These are phyloP conservation scores for Cynodonichthys magdalenae DNA, from an alignment of 2,797 vertebrate species.

Conservation along the genomic window DNA sequence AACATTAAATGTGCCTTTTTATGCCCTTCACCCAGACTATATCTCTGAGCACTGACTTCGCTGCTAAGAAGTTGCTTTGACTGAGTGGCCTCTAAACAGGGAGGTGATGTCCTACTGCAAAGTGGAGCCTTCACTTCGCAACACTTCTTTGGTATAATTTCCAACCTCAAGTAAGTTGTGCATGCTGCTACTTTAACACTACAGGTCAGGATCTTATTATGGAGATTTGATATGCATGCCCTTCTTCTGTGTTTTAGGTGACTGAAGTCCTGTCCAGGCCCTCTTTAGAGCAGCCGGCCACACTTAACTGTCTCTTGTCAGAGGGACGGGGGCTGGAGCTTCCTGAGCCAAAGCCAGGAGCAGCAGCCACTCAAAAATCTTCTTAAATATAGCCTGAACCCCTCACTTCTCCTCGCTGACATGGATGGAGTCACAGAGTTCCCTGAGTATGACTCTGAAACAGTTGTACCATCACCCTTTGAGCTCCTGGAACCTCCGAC, in stretches of 20 bases:
- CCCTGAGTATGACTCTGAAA: slow-evolving; percentile 95
- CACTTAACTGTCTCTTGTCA: slow-evolving; percentile 89
- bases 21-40: slow-evolving; percentile 78
- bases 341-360: slow-evolving; percentile 84
- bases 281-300: slow-evolving; percentile 81
- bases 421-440: slow-evolving; percentile 98
- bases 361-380: slow-evolving; percentile 75
- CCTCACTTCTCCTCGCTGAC: slow-evolving; percentile 85
- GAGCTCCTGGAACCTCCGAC: slow-evolving; percentile 96
- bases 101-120: slow-evolving; percentile 89
- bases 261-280: slow-evolving; percentile 85
- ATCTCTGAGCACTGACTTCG: slow-evolving; percentile 85
- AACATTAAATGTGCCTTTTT: background rate
- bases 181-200: background rate
- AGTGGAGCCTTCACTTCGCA: slow-evolving; percentile 88
- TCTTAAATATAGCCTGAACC: slow-evolving; percentile 88
- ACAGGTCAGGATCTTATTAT: too few species aligned
- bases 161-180: slow-evolving; percentile 83
- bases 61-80: slow-evolving; percentile 89
- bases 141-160: slow-evolving; percentile 87
- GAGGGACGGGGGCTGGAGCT: slow-evolving; percentile 93
- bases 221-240: background rate
- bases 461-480: slow-evolving; percentile 94
- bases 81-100: slow-evolving; percentile 91
- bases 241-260: slow-evolving; percentile 79